phyloP scores from a whole-genome alignment of 2,888 invertebrate genomes.

The Melieria crassipennis region DNA sequence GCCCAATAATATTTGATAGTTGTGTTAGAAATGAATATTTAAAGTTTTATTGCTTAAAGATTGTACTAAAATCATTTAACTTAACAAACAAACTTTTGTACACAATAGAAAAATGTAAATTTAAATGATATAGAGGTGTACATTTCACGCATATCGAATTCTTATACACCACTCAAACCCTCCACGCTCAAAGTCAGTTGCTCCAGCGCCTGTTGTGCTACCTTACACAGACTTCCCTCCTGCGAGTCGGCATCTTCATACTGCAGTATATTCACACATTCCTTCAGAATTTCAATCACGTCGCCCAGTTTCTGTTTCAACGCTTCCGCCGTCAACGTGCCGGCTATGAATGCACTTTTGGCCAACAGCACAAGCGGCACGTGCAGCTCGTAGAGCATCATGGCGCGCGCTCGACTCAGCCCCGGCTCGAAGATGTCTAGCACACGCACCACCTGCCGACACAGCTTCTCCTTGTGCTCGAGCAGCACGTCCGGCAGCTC shows the following conservation, averaged over 20 bases:
- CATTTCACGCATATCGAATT: not conserved
- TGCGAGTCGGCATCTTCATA: conserved; percentile 70
- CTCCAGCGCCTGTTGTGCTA: conserved; percentile 59
- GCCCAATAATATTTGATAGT: too few relatives aligned
- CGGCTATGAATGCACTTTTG: conserved; percentile 72
- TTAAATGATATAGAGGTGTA: too few relatives aligned
- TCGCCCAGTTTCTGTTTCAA: conserved; percentile 74
- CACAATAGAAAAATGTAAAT: too few relatives aligned
- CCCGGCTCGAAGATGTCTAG: conserved; percentile 82
- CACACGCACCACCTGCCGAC: conserved; percentile 74
- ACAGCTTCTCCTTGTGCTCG: conserved; percentile 80
- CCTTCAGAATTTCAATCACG: conserved; percentile 72
- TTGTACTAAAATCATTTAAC: too few relatives aligned
- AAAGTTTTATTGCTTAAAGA: too few relatives aligned
- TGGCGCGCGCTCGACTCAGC: conserved; percentile 78
- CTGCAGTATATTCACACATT: conserved; percentile 73
- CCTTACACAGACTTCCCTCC: conserved; percentile 59
- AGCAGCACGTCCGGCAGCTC: conserved; percentile 78
- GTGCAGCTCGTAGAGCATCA: conserved; percentile 83
- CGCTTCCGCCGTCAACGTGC: conserved; percentile 70
- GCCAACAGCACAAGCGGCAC: conserved; percentile 79
- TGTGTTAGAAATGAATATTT: too few relatives aligned
- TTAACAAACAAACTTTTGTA: too few relatives aligned
- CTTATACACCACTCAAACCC: conserved; percentile 51
- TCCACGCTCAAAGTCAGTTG: conserved; percentile 59